Evolutionary conservation across 92 coral and sea anemone genomes (phyloP), one percentile per base, ranked within the genome.

Genomic region (Zoanthus gigantus): DNA sequence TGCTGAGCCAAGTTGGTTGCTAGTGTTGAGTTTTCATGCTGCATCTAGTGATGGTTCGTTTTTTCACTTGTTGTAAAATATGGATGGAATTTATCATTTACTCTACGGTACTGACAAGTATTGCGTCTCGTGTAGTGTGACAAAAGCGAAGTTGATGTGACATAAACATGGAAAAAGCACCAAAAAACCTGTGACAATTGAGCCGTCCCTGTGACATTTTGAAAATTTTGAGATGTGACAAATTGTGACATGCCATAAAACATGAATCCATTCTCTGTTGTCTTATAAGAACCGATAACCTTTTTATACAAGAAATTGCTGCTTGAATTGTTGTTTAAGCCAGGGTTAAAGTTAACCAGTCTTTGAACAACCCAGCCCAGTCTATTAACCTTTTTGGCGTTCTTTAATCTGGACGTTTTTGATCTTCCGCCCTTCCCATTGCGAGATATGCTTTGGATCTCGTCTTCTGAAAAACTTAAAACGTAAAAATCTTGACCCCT

Each of bases 1-100:
- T 84, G 88, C 88, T 84, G 88, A 84, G 81, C 88, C 88, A 84
- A 84, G 88, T 84, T 84, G 88, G 88, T 84, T 84, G 88, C 88
- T 84, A 72, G 88, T 84, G 88, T 84, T 84, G 88, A 84, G 88
- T 84, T 84, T 84, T 84, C 81, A 84, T 84, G 88, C 88, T 84
- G 88, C 88, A 84, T 84, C 88, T 84, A 84, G 88, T 84, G 88
- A 81, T 84, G 88, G 88, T 84, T 84, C 82, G 71, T 84, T 84
- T 84, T 84, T 84, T 84, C 88, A 84, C 88, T 84, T 84, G 71
- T 84, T 84, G 88, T 84, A 84, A 84, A 84, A 71, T 84, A 72
- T 84, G 88, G 71, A 72, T 84, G 88, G 71, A 84, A 84, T 72
- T 84, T 84, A 84, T 84, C 88, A 84, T 84, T 84, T 84, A 68